Conservation (phyloP, 2,797 vertebrate genomes). For the Labroides dimidiatus region DNA sequence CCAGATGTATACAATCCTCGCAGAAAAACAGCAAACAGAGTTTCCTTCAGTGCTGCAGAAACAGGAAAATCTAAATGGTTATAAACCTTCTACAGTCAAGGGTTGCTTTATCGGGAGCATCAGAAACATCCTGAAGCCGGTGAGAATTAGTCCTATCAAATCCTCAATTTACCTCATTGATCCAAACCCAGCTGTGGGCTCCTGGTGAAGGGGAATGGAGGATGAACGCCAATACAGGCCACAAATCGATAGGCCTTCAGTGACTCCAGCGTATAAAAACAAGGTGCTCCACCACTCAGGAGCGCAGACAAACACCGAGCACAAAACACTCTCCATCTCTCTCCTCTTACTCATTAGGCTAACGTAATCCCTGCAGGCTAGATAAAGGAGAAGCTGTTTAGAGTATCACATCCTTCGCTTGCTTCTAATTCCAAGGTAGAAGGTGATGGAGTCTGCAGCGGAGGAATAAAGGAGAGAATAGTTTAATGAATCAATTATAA, state of each 20-base stretch:
- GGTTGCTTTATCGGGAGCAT: conserved; percentile 23
- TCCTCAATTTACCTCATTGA: conserved; percentile 62
- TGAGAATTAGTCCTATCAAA: conserved; percentile 62
- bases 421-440: conserved; percentile 26
- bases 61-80: conserved; percentile 34
- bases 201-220: conserved; percentile 14
- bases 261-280: conserved; percentile 41
- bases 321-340: conserved; percentile 20
- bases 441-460: conserved; percentile 13
- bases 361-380: conserved; percentile 29
- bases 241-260: conserved; percentile 63
- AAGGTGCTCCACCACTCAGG: conserved; percentile 5
- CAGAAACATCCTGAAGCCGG: conserved; percentile 35
- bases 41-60: not conserved
- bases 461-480: conserved; percentile 30
- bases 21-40: not conserved
- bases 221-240: conserved; percentile 45
- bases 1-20: not conserved
- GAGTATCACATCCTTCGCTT: conserved; percentile 25
- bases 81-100: conserved; percentile 10
- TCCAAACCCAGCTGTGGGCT: conserved; percentile 41
- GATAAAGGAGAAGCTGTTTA: conserved; percentile 49
- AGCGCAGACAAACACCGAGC: conserved; percentile 15
- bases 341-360: conserved; percentile 41
- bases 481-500: conserved; percentile 61